Base-by-base conservation (phyloP, 92 coral and sea anemone species). In the Epizoanthus illoricatus region DNA sequence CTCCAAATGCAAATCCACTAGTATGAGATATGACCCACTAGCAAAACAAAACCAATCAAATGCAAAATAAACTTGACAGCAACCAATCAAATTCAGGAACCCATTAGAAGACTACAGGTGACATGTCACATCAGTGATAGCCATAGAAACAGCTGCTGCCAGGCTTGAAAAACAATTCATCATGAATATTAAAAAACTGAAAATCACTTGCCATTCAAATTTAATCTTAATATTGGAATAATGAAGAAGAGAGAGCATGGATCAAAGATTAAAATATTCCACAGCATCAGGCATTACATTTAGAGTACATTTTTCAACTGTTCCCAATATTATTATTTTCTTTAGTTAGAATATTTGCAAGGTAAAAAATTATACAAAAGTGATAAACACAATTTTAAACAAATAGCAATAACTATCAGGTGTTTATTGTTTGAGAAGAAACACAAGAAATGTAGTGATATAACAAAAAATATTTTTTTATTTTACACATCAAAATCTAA, bases 101-200 rank as follows among this genome's bases (percentile, higher is more conserved):
- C 75, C 85, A 42, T 74, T 52, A 54, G 21, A 75, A 60, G 68
- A 76, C 81, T 41, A 88, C 97, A 91, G 94, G 97, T 93, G 91
- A 90, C 88, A 84, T 88, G 92, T 58, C 88, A 90, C 39, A 52
- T 47, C 69, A 81, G 75, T 63, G 88, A 92, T 84, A 86, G 76
- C 88, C 90, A 71, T 88, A 86, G 86, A 83, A 86, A 81, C 97
- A 90, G 97, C 94, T 91, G 97, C 91, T 76, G 75, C 71, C 43
- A 52, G n/a, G 28, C 49, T 67, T 64, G 74, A 86, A 87, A 91
- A 80, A 74, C 58, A 74, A 52, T 57, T 45, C 21, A 56, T 68
- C 66, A 90, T 93, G 91, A 88, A 93, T 93, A 90, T 93, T 88
- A 79, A 93, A 85, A 54, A 85, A 63, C 21, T 42, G 64, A 75